Conservation (phyloP, 2,888 invertebrate genomes). For the Synanthedon andrenaeformis region DNA sequence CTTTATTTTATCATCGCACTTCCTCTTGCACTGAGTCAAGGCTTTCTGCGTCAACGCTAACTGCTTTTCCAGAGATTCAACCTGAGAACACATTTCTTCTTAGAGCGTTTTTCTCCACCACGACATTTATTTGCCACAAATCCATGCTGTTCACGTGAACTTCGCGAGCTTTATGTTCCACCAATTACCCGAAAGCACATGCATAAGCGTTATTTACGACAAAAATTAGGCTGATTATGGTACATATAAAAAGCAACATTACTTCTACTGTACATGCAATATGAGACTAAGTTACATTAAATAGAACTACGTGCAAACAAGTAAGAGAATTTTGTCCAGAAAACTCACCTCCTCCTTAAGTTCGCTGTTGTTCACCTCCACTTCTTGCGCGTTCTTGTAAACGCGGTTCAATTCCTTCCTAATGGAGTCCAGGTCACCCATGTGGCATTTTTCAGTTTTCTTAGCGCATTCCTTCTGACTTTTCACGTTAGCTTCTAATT, state of each 20-base stretch:
- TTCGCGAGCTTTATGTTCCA: constrained; percentile 18
- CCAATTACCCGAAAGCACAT: constrained; percentile 15
- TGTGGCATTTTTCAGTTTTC: constrained; percentile 52
- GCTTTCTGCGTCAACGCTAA: constrained; percentile 66
- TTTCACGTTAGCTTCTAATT: constrained; percentile 59
- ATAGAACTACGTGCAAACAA: not conserved
- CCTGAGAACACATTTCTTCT: constrained; percentile 66
- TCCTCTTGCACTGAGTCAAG: constrained; percentile 64
- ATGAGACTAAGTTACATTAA: too few species aligned
- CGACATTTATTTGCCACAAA: constrained; percentile 45
- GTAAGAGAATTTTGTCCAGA: not conserved
- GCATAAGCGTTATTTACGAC: constrained; percentile 22
- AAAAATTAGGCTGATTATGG: constrained; percentile 14
- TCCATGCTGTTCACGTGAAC: constrained; percentile 40
- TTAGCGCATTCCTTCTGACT: constrained; percentile 53
- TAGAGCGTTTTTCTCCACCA: constrained; percentile 33
- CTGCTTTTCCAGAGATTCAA: constrained; percentile 71
- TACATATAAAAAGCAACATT: constrained; percentile 4
- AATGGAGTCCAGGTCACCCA: constrained; percentile 59
- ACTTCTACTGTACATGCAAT: not conserved
- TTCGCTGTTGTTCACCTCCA: constrained; percentile 77
- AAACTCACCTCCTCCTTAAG: constrained; percentile 74
- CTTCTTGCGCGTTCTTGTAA: constrained; percentile 71
- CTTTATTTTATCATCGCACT: constrained; percentile 68
- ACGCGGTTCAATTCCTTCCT: constrained; percentile 64